Percentiles rank a stretch among this genome's conserved stretches.
Conservation (phyloP, 2,888 invertebrate species). For the Oscheius sp. region DNA sequence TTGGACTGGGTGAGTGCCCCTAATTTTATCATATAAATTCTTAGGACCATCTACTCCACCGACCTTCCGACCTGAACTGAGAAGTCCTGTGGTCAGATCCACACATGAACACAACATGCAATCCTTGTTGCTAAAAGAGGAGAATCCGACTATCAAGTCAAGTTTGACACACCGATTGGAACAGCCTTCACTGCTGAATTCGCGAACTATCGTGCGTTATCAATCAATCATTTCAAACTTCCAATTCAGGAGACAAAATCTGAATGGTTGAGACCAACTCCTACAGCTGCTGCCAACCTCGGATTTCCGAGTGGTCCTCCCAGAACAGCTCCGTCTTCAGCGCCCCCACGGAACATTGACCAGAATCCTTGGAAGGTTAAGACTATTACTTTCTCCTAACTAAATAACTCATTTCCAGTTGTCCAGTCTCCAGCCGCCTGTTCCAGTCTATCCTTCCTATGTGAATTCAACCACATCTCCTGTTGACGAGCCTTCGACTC, state of each 20-base stretch:
- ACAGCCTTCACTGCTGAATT: conserved; percentile 32
- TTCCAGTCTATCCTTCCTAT: conserved; percentile 10
- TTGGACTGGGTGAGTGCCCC: conserved; percentile 12
- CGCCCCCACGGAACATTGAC: neutral
- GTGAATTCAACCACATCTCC: conserved; percentile 3
- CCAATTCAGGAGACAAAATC: conserved; percentile 8
- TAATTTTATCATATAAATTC: neutral
- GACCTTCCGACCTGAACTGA: conserved; percentile 5
- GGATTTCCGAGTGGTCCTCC: conserved; percentile 21
- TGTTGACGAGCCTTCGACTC: conserved; percentile 7
- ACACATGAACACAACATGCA: conserved; percentile 16
- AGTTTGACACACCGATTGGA: conserved; percentile 39
- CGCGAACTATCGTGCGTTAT: neutral
- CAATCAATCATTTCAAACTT: neutral
- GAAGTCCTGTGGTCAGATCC: conserved; percentile 10
- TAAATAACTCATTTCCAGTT: neutral
- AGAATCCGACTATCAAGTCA: conserved; percentile 7
- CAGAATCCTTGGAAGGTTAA: conserved; percentile 21
- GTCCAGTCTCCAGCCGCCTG: conserved; percentile 12
- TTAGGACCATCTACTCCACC: conserved; percentile 31
- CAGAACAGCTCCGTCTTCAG: conserved; percentile 9
- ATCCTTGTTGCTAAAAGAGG: neutral
- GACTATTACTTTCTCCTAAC: neutral
- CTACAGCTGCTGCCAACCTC: conserved; percentile 3
- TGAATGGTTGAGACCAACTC: conserved; percentile 14